Conservation (phyloP, 2,113 vertebrate species). For the Ictalurus punctatus region DNA sequence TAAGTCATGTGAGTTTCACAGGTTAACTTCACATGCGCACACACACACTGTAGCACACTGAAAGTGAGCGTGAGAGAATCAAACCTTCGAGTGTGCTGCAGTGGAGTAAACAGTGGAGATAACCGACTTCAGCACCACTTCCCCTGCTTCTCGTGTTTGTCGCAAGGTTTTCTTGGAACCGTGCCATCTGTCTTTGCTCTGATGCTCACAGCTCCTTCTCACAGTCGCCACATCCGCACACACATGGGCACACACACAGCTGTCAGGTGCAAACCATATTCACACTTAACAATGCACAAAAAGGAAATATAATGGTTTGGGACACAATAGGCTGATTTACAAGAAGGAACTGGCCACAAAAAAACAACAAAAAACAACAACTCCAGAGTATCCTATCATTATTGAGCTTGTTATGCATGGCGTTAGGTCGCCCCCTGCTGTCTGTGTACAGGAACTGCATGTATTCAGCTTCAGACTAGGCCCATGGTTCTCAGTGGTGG, state of each 20-base stretch:
- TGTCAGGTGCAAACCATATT: slow-evolving; percentile 2
- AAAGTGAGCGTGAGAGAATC: background rate
- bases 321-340: background rate
- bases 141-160: background rate
- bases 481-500: background rate
- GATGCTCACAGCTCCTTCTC: background rate
- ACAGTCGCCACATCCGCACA: slow-evolving; percentile 27
- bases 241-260: background rate
- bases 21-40: background rate
- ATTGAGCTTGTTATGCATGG: background rate
- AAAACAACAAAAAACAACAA: background rate
- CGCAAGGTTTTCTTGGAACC: slow-evolving; percentile 31
- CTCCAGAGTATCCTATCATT: background rate
- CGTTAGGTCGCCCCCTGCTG: slow-evolving; percentile 65
- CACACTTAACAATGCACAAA: background rate
- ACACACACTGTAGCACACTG: background rate
- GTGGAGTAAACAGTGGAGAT: background rate
- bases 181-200: slow-evolving; percentile 11
- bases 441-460: slow-evolving; percentile 36
- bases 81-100: background rate
- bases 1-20: background rate
- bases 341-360: background rate
- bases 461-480: background rate
- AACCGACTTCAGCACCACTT: slow-evolving; percentile 22
- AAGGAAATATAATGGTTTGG: too few relatives aligned